A percentile compares a stretch with the other conserved stretches of the same genome.
phyloP scores from a whole-genome alignment of 2,797 vertebrate genomes.

The Sebastes miniatus region DNA sequence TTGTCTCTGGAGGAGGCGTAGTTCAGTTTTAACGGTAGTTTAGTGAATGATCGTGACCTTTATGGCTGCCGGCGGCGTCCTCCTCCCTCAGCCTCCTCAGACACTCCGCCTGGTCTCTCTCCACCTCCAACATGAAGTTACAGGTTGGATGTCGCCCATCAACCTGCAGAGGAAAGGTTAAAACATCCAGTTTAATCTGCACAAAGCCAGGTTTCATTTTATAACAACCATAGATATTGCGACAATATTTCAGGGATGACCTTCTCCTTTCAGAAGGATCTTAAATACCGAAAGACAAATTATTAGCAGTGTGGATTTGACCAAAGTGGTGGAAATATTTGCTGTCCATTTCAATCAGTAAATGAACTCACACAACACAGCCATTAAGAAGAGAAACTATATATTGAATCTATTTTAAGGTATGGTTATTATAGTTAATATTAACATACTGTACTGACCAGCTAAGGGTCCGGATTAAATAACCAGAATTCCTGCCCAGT shows the following conservation, averaged over 20 bases:
- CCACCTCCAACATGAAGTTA: conserved; percentile 74
- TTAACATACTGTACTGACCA: no score
- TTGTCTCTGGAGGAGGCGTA: not conserved
- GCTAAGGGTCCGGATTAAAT: no score
- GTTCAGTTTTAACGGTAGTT: not conserved
- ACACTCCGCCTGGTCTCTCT: conserved; percentile 65
- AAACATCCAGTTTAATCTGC: not conserved
- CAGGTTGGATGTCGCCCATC: conserved; percentile 71
- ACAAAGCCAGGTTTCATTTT: not conserved
- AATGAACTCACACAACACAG: no score
- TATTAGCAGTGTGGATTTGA: no score
- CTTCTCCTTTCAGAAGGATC: not conserved
- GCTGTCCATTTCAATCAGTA: no score
- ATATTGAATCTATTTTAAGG: no score
- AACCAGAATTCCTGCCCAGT: no score
- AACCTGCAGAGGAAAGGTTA: conserved; percentile 35
- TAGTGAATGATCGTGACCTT: conserved; percentile 45
- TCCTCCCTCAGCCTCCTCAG: conserved; percentile 53
- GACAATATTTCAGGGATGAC: not conserved
- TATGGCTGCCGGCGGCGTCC: not conserved
- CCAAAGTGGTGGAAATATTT: no score
- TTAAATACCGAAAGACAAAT: no score
- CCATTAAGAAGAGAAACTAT: no score
- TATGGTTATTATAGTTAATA: no score
- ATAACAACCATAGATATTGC: not conserved